These are phyloP conservation scores for Steromphala cineraria DNA, from an alignment of 2,888 invertebrate genomes.

Conservation along the genomic window DNA sequence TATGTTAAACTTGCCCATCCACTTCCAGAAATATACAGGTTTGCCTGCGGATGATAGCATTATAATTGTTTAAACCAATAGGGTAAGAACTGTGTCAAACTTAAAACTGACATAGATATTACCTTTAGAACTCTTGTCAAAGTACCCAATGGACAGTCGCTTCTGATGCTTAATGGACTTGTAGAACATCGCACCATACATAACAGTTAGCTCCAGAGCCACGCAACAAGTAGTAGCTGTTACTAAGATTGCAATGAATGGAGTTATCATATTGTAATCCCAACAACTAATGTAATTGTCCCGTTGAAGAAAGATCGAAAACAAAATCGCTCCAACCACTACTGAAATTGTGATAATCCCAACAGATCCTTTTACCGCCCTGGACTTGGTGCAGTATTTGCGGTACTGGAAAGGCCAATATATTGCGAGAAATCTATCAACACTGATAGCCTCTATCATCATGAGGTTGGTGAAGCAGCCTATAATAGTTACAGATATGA, in stretches of 20 bases:
- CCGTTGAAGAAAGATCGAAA: neutral
- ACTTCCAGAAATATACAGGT: too few relatives aligned
- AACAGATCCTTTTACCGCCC: neutral
- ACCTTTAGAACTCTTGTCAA: neutral
- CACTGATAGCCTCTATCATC: neutral
- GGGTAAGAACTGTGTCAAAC: too few relatives aligned
- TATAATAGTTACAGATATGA: neutral
- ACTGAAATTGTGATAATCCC: neutral
- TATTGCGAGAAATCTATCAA: neutral
- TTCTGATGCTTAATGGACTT: neutral
- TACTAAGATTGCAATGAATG: neutral
- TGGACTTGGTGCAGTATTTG: neutral
- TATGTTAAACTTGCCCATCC: too few relatives aligned
- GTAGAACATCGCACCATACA: neutral
- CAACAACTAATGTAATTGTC: neutral
- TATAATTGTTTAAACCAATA: too few relatives aligned
- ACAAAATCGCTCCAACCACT: neutral
- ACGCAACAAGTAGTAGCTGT: neutral
- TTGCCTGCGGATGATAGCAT: too few relatives aligned
- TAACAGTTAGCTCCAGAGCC: neutral
- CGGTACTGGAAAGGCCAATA: constrained; percentile 1
- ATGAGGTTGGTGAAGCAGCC: neutral
- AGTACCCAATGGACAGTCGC: neutral
- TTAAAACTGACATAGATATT: too few relatives aligned
- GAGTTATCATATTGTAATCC: neutral